phyloP scores from a whole-genome alignment of 2,888 invertebrate species.

The Pyralis farinalis region DNA sequence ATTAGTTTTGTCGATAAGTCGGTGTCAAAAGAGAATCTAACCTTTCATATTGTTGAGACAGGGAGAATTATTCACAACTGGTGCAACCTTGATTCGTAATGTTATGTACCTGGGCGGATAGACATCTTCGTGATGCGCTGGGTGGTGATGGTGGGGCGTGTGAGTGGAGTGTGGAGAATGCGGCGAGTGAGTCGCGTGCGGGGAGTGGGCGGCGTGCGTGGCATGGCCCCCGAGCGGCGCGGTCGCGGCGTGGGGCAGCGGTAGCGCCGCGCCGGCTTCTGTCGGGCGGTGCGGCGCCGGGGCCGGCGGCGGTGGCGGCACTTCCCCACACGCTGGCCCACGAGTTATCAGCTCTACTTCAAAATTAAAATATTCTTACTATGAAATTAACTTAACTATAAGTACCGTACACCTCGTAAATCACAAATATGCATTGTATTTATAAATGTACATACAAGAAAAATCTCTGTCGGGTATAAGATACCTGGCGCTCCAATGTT shows the following conservation, averaged over 20 bases:
- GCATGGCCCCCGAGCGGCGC: conserved; percentile 73
- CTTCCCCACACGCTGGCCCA: conserved; percentile 51
- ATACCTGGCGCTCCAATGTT: no score
- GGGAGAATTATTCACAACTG: no score
- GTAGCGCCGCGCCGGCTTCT: conserved; percentile 34
- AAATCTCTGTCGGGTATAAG: no score
- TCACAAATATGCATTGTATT: no score
- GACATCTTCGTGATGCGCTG: conserved; percentile 86
- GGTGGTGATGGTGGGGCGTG: conserved; percentile 45
- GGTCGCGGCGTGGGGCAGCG: conserved; percentile 70
- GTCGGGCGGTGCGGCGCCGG: conserved; percentile 73
- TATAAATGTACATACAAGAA: no score
- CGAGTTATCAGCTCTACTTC: neutral
- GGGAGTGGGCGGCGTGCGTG: conserved; percentile 52
- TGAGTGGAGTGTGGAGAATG: conserved; percentile 14
- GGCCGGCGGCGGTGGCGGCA: conserved; percentile 88
- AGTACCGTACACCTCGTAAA: no score
- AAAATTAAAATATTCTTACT: neutral
- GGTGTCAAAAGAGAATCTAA: no score
- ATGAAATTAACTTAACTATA: no score
- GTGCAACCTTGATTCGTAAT: no score
- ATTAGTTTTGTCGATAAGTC: no score
- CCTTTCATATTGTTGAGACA: no score
- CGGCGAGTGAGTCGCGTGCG: conserved; percentile 13
- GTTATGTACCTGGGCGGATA: conserved; percentile 86